phyloP scores from a whole-genome alignment of 2,888 invertebrate species.

The Ormyrus labotus region DNA sequence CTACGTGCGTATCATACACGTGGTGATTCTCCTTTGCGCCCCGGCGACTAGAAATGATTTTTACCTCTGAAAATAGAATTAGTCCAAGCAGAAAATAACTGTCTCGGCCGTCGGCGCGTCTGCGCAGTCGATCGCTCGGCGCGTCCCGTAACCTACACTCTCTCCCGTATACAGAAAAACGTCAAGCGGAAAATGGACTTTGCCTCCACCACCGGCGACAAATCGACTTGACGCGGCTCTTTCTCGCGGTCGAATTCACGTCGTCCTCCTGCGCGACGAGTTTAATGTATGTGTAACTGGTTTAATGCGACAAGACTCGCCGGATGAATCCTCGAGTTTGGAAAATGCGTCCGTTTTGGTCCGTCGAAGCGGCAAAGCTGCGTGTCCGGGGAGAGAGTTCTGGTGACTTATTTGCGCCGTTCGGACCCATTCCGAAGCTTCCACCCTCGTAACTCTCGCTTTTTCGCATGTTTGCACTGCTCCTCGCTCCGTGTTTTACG shows the following conservation, averaged over 20 bases:
- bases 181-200: constrained; percentile 41
- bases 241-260: constrained; percentile 16
- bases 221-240: constrained; percentile 29
- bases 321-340: constrained; percentile 1
- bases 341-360: background rate
- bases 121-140: background rate
- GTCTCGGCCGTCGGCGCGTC: background rate
- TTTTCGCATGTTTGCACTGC: no score
- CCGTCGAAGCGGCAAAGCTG: background rate
- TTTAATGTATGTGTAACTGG: constrained; percentile 13
- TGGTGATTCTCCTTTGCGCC: no score
- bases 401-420: constrained; percentile 28
- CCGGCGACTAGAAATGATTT: background rate
- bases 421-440: background rate
- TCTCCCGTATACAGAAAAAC: background rate
- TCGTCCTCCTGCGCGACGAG: constrained; percentile 1
- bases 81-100: constrained; percentile 45
- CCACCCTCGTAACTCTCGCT: no score
- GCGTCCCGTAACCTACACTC: background rate
- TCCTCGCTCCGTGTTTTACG: no score
- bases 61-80: constrained; percentile 39
- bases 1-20: no score
- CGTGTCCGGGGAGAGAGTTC: constrained; percentile 16
- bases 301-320: constrained; percentile 20
- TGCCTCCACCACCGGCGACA: background rate